These are phyloP conservation scores for Melanotaenia trifasciata DNA, from an alignment of 2,797 vertebrate species.

Conservation along the genomic window DNA sequence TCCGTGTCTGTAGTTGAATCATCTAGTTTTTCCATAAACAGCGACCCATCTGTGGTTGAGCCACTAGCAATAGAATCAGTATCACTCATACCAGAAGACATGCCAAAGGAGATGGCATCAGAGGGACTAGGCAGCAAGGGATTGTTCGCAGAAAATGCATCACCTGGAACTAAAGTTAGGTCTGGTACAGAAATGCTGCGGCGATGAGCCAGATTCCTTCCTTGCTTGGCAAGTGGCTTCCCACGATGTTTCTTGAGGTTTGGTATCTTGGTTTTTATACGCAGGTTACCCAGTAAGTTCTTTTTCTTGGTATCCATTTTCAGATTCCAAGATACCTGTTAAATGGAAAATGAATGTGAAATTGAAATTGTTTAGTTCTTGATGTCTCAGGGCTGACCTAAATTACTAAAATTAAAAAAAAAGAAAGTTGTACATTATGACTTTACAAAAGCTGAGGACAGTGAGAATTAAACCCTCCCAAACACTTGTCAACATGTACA, in stretches of 20 bases:
- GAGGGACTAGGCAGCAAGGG: background rate
- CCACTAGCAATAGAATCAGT: conserved; percentile 62
- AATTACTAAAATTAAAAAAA: background rate
- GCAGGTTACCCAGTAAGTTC: conserved; percentile 70
- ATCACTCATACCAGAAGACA: conserved; percentile 56
- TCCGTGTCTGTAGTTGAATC: conserved; percentile 25
- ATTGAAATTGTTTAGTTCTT: background rate
- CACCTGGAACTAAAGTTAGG: conserved; percentile 48
- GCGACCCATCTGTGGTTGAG: conserved; percentile 10
- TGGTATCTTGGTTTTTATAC: conserved; percentile 69
- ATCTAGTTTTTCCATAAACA: conserved; percentile 17
- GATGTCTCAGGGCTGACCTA: background rate
- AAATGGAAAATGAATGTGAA: conserved; percentile 2
- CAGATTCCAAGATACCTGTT: conserved; percentile 18
- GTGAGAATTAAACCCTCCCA: background rate
- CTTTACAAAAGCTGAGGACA: background rate
- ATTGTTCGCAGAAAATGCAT: conserved; percentile 10
- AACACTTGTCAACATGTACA: background rate
- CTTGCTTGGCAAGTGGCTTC: conserved; percentile 57
- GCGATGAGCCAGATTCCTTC: conserved; percentile 60
- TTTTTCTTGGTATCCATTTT: conserved; percentile 83
- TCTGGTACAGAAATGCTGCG: conserved; percentile 85
- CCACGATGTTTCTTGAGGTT: conserved; percentile 72
- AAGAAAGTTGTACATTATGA: background rate
- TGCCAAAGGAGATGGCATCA: conserved; percentile 38